These are phyloP conservation scores for Enteromius treurensis DNA, from an alignment of 2,797 vertebrate genomes.

Conservation along the genomic window DNA sequence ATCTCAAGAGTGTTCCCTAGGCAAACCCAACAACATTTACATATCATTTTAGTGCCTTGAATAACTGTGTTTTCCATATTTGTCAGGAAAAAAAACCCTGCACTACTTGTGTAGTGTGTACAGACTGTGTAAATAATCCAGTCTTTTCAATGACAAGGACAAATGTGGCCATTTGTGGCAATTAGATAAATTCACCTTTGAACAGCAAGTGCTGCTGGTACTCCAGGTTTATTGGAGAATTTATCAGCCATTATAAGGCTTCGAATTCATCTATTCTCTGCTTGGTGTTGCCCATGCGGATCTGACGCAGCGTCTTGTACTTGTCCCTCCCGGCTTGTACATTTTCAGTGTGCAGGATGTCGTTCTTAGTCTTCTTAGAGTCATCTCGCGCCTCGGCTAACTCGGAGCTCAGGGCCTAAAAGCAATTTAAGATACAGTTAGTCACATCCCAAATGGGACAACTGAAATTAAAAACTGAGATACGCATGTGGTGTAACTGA, in stretches of 20 bases:
- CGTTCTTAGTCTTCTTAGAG: conserved; percentile 86
- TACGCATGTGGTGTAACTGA: not conserved
- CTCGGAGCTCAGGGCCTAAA: conserved; percentile 88
- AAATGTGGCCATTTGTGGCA: conserved; percentile 45
- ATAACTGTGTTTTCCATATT: conserved; percentile 15
- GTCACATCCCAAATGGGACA: not conserved
- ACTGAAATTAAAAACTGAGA: not conserved
- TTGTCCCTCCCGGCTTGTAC: conserved; percentile 90
- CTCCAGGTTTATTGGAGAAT: conserved; percentile 39
- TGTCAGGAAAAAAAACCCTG: not conserved
- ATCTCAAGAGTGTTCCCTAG: conserved; percentile 21
- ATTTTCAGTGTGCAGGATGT: conserved; percentile 90
- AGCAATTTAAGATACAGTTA: not conserved
- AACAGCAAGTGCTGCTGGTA: conserved; percentile 37
- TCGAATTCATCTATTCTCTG: conserved; percentile 98
- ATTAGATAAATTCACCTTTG: conserved; percentile 20
- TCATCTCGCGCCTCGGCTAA: conserved; percentile 85
- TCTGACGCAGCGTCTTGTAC: conserved; percentile 97
- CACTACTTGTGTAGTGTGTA: conserved; percentile 3
- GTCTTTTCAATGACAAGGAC: conserved; percentile 50
- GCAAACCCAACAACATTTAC: not conserved
- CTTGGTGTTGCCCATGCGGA: conserved; percentile 97
- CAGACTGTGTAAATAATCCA: conserved; percentile 51
- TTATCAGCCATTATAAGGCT: conserved; percentile 81
- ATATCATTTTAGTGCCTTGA: conserved; percentile 21